These are phyloP conservation scores for Eupristina koningsbergeri DNA, from an alignment of 1,140 invertebrate species.

Conservation along the genomic window DNA sequence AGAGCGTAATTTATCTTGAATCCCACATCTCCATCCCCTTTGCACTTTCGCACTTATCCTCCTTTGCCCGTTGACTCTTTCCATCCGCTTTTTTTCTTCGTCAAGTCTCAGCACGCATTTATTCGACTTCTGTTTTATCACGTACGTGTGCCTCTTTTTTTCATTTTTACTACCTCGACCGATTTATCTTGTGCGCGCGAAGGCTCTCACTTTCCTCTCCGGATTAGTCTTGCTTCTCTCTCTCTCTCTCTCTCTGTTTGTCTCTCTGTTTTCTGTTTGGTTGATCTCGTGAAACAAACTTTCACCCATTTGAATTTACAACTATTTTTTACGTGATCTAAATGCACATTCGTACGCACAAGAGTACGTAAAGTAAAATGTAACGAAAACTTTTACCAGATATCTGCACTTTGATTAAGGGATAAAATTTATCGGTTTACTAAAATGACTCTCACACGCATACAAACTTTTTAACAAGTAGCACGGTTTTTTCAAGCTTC, in stretches of 20 bases:
- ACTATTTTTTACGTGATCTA: slow-evolving; percentile 42
- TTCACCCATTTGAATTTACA: slow-evolving; percentile 32
- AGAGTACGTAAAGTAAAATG: neutral
- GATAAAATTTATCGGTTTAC: slow-evolving; percentile 24
- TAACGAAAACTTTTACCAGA: slow-evolving; percentile 15
- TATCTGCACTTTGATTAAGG: slow-evolving; percentile 26
- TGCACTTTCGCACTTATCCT: slow-evolving; percentile 11
- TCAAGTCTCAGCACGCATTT: slow-evolving; percentile 11
- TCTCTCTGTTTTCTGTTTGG: neutral
- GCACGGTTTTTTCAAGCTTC: neutral
- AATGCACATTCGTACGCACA: neutral
- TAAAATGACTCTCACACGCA: neutral
- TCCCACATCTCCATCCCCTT: neutral
- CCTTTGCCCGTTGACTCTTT: neutral
- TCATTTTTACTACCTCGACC: neutral
- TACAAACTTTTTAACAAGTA: slow-evolving; percentile 29
- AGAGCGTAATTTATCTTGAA: slow-evolving; percentile 22
- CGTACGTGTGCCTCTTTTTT: neutral
- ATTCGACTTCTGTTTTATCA: slow-evolving; percentile 35
- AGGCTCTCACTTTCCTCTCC: neutral
- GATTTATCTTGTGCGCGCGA: slow-evolving; percentile 27
- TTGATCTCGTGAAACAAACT: slow-evolving; percentile 22
- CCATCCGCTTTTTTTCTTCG: neutral
- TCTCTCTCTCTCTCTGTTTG: neutral
- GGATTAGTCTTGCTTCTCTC: slow-evolving; percentile 5